phyloP scores from a whole-genome alignment of 2,797 vertebrate genomes.

The Perodicticus potto region DNA sequence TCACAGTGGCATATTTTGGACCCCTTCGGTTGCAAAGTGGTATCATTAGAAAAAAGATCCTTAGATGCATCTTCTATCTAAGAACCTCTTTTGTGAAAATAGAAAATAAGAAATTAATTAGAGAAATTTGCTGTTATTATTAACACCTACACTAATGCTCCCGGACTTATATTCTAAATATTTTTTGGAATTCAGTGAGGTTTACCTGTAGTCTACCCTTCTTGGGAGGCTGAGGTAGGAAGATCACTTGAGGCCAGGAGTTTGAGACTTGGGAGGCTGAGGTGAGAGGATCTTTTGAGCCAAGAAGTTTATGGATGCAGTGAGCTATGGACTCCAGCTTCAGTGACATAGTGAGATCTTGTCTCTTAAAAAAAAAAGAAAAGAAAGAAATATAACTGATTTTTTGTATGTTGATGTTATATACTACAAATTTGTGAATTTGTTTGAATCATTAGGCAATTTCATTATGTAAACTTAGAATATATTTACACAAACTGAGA shows the following conservation, averaged over 20 bases:
- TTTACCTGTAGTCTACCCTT: not conserved
- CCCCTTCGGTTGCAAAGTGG: too few species aligned
- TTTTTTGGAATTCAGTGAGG: not conserved
- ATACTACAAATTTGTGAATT: not conserved
- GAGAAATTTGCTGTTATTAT: too few species aligned
- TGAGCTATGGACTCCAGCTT: not conserved
- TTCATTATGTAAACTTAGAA: too few species aligned
- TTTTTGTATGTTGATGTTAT: not conserved
- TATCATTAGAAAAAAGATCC: too few species aligned
- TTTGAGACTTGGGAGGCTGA: not conserved
- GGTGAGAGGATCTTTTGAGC: not conserved
- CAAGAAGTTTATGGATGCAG: not conserved
- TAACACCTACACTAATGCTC: too few species aligned
- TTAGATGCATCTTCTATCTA: too few species aligned
- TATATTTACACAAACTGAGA: too few species aligned
- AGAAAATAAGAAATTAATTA: too few species aligned
- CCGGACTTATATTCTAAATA: not conserved
- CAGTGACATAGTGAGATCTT: not conserved
- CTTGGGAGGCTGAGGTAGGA: not conserved
- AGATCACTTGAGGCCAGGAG: not conserved
- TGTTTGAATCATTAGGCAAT: not conserved
- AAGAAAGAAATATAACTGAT: too few species aligned
- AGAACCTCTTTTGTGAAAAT: too few species aligned
- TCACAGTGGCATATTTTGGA: too few species aligned
- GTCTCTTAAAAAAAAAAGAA: not conserved